Conservation (phyloP, 2,797 vertebrate genomes). For the Pogonophryne albipinna region DNA sequence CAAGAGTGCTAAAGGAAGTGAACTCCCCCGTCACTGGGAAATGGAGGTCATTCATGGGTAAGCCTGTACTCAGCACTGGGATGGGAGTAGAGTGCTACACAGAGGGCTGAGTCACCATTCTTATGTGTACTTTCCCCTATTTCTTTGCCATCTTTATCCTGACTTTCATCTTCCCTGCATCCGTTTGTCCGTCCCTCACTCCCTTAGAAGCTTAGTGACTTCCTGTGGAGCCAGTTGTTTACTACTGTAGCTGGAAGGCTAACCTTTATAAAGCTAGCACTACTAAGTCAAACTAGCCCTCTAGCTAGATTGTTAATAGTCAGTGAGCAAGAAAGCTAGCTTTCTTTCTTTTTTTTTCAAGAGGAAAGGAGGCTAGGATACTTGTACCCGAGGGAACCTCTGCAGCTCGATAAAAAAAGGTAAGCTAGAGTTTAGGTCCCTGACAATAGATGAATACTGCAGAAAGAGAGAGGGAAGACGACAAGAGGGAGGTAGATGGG, state of each 20-base stretch:
- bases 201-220: not conserved
- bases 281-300: no score
- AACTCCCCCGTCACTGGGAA: not conserved
- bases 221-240: no score
- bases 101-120: conserved; percentile 22
- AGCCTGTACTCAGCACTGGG: not conserved
- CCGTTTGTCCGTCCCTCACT: not conserved
- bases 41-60: conserved; percentile 23
- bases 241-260: no score
- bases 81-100: not conserved
- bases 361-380: no score
- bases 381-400: not conserved
- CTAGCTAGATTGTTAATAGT: no score
- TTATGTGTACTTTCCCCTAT: not conserved
- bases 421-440: conserved; percentile 7
- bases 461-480: conserved; percentile 7
- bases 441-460: conserved; percentile 32
- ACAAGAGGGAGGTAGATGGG: not conserved
- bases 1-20: conserved; percentile 18
- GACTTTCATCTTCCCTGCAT: not conserved
- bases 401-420: conserved; percentile 37
- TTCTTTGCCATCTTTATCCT: no score
- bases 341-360: no score
- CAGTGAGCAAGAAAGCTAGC: no score
- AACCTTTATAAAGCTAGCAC: no score